Conservation (phyloP, 37 sponge, comb jelly and placozoan genomes). For the Hormiphora californensis region DNA sequence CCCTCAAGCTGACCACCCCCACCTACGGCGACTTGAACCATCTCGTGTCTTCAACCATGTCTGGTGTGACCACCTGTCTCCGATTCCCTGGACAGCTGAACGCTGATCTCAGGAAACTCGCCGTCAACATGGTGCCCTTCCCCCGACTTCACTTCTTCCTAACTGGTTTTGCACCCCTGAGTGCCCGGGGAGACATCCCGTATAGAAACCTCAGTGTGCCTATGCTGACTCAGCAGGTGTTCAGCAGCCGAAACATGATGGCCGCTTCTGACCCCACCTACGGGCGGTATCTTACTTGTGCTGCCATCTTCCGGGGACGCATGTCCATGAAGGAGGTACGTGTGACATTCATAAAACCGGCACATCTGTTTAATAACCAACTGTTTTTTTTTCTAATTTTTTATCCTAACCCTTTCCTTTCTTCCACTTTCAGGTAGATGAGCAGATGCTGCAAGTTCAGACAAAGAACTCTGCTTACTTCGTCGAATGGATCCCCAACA, state of each 20-base stretch:
- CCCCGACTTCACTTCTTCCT: conserved; percentile 99
- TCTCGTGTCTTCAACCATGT: conserved; percentile 94
- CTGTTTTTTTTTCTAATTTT: neutral
- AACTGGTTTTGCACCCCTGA: conserved; percentile 99
- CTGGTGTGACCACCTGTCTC: conserved; percentile 90
- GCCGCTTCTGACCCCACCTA: conserved; percentile 99
- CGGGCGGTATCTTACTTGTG: conserved; percentile 97
- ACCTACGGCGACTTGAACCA: conserved; percentile 57
- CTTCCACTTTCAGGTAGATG: conserved; percentile 64
- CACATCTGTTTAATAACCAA: neutral
- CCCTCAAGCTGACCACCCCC: conserved; percentile 57
- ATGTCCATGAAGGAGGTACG: conserved; percentile 99
- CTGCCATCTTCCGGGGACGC: conserved; percentile 98
- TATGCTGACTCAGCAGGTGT: conserved; percentile 98
- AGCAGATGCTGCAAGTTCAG: conserved; percentile 78
- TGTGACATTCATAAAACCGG: no score
- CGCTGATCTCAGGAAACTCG: conserved; percentile 92
- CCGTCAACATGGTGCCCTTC: conserved; percentile 99
- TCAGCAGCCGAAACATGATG: conserved; percentile 99
- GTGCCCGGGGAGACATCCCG: conserved; percentile 95
- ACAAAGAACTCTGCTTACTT: conserved; percentile 50
- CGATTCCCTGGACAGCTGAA: conserved; percentile 97
- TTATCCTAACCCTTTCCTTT: no score
- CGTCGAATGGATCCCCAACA: conserved; percentile 56
- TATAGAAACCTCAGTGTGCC: conserved; percentile 95